These are phyloP conservation scores for Chloroceryle aenea DNA, from an alignment of 2,113 vertebrate genomes.

Conservation along the genomic window DNA sequence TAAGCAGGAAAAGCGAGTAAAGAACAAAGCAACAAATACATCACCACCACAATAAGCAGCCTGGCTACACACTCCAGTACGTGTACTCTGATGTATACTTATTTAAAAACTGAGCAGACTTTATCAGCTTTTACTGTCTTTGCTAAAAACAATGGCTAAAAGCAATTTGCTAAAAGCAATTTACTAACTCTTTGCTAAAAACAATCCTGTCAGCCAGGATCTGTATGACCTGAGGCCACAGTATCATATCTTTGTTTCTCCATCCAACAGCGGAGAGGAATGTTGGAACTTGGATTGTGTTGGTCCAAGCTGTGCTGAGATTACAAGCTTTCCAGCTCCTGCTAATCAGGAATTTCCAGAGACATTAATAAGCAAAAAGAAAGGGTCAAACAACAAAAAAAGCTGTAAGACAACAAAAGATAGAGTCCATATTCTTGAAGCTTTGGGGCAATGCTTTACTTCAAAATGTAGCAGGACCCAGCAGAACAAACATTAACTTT, in stretches of 20 bases:
- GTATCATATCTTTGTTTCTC: neutral
- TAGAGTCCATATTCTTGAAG: neutral
- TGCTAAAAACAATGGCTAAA: neutral
- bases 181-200: neutral
- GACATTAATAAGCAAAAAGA: neutral
- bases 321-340: neutral
- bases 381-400: neutral
- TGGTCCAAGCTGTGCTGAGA: neutral
- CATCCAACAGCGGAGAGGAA: neutral
- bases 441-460: neutral
- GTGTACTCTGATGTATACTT: fast-evolving
- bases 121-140: neutral
- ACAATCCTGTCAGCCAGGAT: neutral
- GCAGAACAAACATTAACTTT: neutral
- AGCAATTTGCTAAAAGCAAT: neutral
- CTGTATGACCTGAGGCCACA: neutral
- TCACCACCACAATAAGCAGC: neutral
- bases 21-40: neutral
- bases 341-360: neutral
- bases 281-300: neutral
- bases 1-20: neutral
- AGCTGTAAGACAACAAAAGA: neutral
- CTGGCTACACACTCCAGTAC: neutral
- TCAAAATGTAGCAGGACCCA: neutral
- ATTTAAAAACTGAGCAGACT: neutral